These are phyloP conservation scores for Gorsachius goisagi DNA, from an alignment of 2,113 vertebrate genomes.

Conservation along the genomic window DNA sequence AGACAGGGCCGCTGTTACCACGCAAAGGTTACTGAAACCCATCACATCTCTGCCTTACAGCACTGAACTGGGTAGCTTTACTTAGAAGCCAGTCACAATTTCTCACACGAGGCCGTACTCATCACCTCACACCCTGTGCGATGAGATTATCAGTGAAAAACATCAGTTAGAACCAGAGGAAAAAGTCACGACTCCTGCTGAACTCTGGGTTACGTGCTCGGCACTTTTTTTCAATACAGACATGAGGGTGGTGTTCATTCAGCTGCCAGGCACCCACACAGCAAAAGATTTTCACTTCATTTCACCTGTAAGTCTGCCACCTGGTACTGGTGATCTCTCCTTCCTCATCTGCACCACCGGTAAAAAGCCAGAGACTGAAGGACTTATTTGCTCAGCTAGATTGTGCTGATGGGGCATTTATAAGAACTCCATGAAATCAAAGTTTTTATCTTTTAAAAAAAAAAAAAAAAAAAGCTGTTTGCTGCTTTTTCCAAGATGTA, in stretches of 20 bases:
- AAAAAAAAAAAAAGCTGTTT: neutral
- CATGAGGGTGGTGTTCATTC: neutral
- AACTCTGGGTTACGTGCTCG: neutral
- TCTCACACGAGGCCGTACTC: neutral
- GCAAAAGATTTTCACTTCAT: neutral
- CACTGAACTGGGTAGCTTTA: neutral
- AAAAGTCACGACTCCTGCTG: neutral
- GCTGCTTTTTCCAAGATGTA: slow-evolving; percentile 9
- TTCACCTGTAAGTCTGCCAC: neutral
- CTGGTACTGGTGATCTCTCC: neutral
- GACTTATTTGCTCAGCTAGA: neutral
- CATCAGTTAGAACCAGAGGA: neutral
- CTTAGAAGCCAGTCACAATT: neutral
- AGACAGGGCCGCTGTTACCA: neutral
- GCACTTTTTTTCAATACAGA: neutral
- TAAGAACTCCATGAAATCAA: neutral
- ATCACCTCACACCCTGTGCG: neutral
- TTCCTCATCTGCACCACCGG: neutral
- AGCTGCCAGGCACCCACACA: neutral
- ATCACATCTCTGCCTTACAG: fast-evolving
- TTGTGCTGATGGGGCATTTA: neutral
- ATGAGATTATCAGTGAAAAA: neutral
- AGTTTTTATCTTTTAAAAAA: too few species aligned
- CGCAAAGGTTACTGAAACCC: neutral
- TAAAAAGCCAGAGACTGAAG: neutral